Evolutionary conservation across 2,797 vertebrate species (phyloP).

Genomic region (Cygnus olor): DNA sequence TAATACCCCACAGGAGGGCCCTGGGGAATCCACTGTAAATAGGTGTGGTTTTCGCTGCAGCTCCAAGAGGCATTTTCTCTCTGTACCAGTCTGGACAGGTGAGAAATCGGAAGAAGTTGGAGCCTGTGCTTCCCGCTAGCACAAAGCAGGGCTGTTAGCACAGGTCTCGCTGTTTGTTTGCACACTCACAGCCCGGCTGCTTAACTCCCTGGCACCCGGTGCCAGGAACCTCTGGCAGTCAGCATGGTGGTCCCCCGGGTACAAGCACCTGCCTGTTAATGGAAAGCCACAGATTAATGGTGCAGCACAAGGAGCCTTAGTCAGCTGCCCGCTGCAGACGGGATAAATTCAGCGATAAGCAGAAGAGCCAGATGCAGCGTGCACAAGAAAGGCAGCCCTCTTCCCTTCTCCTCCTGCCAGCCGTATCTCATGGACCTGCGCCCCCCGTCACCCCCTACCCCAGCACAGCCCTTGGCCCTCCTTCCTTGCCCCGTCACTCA

Average conservation of each 20-base stretch:
- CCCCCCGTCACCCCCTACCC: too few relatives aligned
- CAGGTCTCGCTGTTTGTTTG: slow-evolving; percentile 60
- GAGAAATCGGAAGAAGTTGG: slow-evolving; percentile 72
- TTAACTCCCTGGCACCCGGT: slow-evolving; percentile 46
- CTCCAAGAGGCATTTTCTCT: slow-evolving; percentile 65
- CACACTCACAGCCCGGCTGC: slow-evolving; percentile 40
- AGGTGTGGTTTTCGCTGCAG: slow-evolving; percentile 71
- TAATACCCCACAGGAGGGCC: slow-evolving; percentile 54
- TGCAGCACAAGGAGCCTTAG: slow-evolving; percentile 64
- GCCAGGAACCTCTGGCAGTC: slow-evolving; percentile 60
- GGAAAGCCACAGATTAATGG: slow-evolving; percentile 62
- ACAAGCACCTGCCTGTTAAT: slow-evolving; percentile 73
- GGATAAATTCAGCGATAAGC: slow-evolving; percentile 35
- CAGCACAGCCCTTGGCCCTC: background rate
- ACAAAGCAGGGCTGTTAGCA: slow-evolving; percentile 68
- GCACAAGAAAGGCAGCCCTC: background rate
- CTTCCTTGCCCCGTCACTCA: background rate
- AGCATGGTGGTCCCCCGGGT: slow-evolving; percentile 42
- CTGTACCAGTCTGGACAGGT: slow-evolving; percentile 74
- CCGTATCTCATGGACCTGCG: background rate
- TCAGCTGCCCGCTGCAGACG: slow-evolving; percentile 45
- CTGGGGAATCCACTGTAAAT: slow-evolving; percentile 57
- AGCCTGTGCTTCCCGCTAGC: slow-evolving; percentile 66
- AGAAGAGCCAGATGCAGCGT: background rate
- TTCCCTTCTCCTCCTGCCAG: background rate